Evolutionary conservation across 64 coral and sea anemone species (phyloP).

Genomic region (Trachythela sp.): DNA sequence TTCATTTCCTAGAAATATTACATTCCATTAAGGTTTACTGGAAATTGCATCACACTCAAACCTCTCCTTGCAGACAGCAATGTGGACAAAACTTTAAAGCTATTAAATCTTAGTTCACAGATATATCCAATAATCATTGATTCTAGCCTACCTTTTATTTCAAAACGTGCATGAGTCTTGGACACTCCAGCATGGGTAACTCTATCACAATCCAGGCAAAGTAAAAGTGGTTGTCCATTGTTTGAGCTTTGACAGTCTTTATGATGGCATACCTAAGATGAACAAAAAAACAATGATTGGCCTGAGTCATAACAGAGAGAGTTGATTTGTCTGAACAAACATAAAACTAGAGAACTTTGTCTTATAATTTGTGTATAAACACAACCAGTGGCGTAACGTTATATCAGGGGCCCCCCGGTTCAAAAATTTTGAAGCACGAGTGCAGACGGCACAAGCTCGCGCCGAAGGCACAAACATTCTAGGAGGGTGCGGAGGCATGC

Average conservation of each 20-base stretch:
- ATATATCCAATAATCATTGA: neutral
- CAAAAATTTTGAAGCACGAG: too few species aligned
- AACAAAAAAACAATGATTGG: too few species aligned
- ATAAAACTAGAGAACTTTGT: too few species aligned
- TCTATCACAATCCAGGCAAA: conserved; percentile 85
- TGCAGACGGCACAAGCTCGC: too few species aligned
- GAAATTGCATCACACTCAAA: neutral
- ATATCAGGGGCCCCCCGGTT: too few species aligned
- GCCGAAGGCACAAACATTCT: too few species aligned
- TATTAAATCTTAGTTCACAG: neutral
- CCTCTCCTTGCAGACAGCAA: neutral
- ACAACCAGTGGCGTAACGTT: too few species aligned
- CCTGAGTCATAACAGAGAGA: neutral
- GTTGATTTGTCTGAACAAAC: too few species aligned
- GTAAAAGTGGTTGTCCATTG: conserved; percentile 48
- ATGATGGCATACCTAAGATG: conserved; percentile 82
- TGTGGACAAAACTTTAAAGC: neutral
- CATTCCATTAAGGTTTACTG: neutral
- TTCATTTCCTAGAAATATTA: conserved; percentile 40
- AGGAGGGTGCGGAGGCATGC: too few species aligned
- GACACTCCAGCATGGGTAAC: conserved; percentile 57
- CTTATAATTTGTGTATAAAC: too few species aligned
- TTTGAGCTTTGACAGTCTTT: conserved; percentile 70
- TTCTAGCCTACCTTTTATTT: conserved; percentile 51
- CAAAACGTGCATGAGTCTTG: conserved; percentile 72